A percentile compares a stretch with the other conserved stretches of the same genome.
Evolutionary conservation across 2,888 invertebrate genomes (phyloP).

Genomic region (Syritta pipiens): DNA sequence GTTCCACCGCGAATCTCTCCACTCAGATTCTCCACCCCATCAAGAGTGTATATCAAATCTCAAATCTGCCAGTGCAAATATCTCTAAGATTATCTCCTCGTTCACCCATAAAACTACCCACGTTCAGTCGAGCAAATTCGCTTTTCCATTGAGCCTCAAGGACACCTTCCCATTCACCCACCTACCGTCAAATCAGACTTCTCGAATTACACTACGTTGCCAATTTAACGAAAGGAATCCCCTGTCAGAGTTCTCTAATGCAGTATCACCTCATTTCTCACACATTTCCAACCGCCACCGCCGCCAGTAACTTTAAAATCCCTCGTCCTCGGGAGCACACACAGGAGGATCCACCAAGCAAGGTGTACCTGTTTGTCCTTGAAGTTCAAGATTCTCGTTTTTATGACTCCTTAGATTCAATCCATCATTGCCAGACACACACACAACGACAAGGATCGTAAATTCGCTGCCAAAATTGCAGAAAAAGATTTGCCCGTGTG

Average conservation of each 20-base stretch:
- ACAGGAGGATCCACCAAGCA: too few species aligned
- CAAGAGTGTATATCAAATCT: too few species aligned
- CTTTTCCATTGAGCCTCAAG: too few species aligned
- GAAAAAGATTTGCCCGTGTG: conserved; percentile 43
- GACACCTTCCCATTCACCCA: not conserved
- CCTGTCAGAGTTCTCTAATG: not conserved
- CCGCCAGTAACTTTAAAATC: conserved; percentile 2
- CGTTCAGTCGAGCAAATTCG: too few species aligned
- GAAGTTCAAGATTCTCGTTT: conserved; percentile 22
- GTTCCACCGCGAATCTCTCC: too few species aligned
- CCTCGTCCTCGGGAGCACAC: not conserved
- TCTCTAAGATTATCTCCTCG: too few species aligned
- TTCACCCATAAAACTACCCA: too few species aligned
- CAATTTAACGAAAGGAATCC: conserved; percentile 11
- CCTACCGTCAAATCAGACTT: not conserved
- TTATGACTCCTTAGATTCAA: conserved; percentile 52
- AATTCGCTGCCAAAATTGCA: conserved; percentile 54
- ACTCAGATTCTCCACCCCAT: too few species aligned
- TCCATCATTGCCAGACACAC: conserved; percentile 42
- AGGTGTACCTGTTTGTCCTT: conserved; percentile 2
- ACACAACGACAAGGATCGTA: conserved; percentile 43
- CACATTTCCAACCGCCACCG: conserved; percentile 2
- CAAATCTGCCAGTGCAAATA: too few species aligned
- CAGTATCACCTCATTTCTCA: conserved; percentile 9
- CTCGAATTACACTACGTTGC: not conserved